phyloP scores from a whole-genome alignment of 30 jellyfish, hydroid and myxozoan species.

The Haliclystus octoradiatus region DNA sequence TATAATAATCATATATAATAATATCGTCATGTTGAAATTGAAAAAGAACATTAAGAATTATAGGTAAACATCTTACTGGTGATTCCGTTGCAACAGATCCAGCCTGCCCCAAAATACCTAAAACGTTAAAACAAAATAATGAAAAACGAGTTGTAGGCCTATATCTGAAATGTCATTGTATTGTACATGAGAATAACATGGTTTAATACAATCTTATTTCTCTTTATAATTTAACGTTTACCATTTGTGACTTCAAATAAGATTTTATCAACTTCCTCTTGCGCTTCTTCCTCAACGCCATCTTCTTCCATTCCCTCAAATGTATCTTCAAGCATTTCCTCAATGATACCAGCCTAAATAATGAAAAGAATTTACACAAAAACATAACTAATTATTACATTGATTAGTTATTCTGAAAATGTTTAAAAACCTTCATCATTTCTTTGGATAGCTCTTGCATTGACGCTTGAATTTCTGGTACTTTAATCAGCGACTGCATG shows the following conservation, averaged over 20 bases:
- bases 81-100: conserved; percentile 74
- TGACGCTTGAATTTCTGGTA: conserved; percentile 93
- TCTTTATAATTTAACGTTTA: conserved; percentile 4
- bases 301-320: conserved; percentile 93
- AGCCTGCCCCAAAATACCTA: conserved; percentile 85
- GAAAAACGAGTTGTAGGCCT: background rate
- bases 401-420: too few species aligned
- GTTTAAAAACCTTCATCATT: conserved; percentile 96
- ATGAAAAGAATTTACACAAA: background rate
- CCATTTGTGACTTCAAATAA: conserved; percentile 92
- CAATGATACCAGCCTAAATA: conserved; percentile 89
- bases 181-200: background rate
- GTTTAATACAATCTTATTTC: too few species aligned
- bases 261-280: conserved; percentile 91
- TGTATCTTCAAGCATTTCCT: conserved; percentile 93
- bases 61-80: too few species aligned
- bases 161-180: too few species aligned
- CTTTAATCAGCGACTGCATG: conserved; percentile 80
- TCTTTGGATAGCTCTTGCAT: conserved; percentile 85
- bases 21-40: too few species aligned
- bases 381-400: background rate
- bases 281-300: conserved; percentile 97
- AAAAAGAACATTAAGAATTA: too few species aligned
- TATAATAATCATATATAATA: too few species aligned
- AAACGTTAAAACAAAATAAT: background rate